Percentiles rank a stretch among this genome's conserved stretches.
These are phyloP conservation scores for Silurus glanis DNA, from an alignment of 2,113 vertebrate species.

Conservation along the genomic window DNA sequence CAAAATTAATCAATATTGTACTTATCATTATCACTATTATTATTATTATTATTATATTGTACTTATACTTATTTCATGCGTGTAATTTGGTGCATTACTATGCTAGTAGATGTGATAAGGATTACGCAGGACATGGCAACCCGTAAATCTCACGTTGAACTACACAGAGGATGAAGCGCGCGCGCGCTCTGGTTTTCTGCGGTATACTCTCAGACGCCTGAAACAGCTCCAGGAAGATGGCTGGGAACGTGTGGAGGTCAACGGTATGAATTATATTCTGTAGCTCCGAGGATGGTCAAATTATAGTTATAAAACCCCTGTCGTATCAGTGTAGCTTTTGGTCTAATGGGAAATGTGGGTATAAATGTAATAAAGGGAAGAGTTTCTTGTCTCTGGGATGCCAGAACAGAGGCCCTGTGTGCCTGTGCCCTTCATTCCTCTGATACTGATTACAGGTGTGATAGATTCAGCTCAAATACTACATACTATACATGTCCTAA, in stretches of 20 bases:
- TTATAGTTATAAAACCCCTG: too few relatives aligned
- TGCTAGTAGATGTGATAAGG: not conserved
- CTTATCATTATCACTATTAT: not conserved
- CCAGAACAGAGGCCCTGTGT: conserved; percentile 28
- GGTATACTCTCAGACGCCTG: not conserved
- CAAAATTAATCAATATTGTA: not conserved
- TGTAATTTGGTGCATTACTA: not conserved
- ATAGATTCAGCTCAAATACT: too few relatives aligned
- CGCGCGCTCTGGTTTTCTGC: not conserved
- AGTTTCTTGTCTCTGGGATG: conserved; percentile 7
- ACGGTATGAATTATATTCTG: conserved; percentile 64
- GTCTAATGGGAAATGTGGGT: not conserved
- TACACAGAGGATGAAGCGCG: not conserved
- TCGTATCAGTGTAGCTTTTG: too few relatives aligned
- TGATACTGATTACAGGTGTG: not conserved
- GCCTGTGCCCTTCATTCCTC: conserved; percentile 47
- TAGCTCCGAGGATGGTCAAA: not conserved
- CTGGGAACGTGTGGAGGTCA: conserved; percentile 74
- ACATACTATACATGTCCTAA: too few relatives aligned
- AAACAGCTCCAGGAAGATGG: conserved; percentile 63
- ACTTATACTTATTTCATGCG: not conserved
- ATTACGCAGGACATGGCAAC: not conserved
- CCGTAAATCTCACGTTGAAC: too few relatives aligned
- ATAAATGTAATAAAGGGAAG: not conserved
- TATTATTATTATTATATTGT: not conserved